Conservation (phyloP, 2,113 vertebrate genomes). For the Felis chaus region DNA sequence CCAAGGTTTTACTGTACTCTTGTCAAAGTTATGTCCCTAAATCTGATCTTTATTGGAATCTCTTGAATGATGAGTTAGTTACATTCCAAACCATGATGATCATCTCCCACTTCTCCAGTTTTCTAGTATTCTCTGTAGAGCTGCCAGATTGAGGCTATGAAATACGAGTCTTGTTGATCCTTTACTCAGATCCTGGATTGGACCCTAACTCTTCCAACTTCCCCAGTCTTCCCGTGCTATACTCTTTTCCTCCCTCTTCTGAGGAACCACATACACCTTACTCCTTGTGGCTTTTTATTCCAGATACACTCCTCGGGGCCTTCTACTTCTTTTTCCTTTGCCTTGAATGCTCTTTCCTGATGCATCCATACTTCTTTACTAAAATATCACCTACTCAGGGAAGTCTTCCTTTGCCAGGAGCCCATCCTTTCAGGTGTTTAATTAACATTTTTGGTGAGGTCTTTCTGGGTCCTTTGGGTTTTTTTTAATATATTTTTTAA, state of each 20-base stretch:
- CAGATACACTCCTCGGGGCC: rapidly evolving
- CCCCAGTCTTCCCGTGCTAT: too few species aligned
- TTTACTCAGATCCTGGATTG: neutral
- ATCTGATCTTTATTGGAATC: neutral
- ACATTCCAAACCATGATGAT: neutral
- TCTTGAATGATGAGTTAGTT: neutral
- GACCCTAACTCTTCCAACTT: neutral
- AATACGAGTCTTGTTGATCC: neutral
- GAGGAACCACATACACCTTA: neutral
- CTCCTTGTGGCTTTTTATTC: neutral
- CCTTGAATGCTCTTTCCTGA: neutral
- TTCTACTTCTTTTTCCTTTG: neutral
- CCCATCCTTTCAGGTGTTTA: neutral
- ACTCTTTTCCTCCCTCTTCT: neutral
- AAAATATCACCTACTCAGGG: neutral
- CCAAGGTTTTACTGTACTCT: neutral
- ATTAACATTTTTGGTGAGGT: neutral
- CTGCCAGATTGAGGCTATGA: neutral
- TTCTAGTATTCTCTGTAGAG: neutral
- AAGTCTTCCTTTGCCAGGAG: neutral
- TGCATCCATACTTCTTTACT: neutral
- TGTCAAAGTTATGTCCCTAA: neutral
- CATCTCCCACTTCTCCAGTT: neutral
- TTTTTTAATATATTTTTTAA: too few species aligned
- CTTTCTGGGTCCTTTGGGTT: neutral